Evolutionary conservation across 2,113 vertebrate species (phyloP).

Genomic region (Noturus placidus): DNA sequence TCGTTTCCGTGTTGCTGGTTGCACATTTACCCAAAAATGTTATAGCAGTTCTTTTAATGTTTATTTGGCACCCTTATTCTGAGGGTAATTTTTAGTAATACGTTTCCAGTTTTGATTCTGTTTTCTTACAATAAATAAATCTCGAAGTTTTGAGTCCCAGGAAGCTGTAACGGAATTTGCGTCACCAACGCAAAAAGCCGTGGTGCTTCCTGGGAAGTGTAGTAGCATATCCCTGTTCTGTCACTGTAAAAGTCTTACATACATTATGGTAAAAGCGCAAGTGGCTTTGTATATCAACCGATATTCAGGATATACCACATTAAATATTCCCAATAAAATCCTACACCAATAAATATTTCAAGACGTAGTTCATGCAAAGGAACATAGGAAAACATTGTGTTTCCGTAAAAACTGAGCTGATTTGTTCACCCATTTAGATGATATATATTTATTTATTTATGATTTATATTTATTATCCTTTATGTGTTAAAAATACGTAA

Average conservation of each 20-base stretch:
- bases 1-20: neutral
- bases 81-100: neutral
- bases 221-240: neutral
- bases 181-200: neutral
- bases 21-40: neutral
- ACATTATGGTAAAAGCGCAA: neutral
- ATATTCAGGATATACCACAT: neutral
- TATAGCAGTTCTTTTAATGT: neutral
- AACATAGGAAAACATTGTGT: neutral
- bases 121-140: slow-evolving; percentile 7
- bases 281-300: neutral
- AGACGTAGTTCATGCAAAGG: neutral
- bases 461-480: neutral
- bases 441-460: neutral
- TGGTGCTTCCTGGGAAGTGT: slow-evolving; percentile 28
- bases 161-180: slow-evolving; percentile 34
- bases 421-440: neutral
- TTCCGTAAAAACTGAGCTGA: neutral
- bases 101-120: neutral
- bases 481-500: neutral
- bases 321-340: neutral
- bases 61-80: neutral
- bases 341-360: neutral
- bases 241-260: neutral
- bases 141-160: neutral